Conservation (phyloP, 2,113 vertebrate genomes). For the Dromas ardeola region DNA sequence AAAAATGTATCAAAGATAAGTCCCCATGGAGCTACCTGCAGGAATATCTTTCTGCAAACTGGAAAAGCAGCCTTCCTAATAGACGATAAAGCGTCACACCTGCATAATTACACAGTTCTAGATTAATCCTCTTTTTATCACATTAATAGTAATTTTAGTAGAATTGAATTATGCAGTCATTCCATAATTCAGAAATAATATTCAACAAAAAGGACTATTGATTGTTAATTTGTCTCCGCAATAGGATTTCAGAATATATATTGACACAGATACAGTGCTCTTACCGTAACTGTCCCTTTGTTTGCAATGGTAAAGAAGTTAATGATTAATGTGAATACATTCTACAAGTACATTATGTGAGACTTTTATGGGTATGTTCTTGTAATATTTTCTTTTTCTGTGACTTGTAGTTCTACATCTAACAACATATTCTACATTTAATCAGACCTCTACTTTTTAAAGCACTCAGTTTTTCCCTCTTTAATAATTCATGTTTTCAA, state of each 20-base stretch:
- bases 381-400: neutral
- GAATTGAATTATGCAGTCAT: neutral
- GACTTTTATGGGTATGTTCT: neutral
- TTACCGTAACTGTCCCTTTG: neutral
- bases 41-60: neutral
- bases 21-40: neutral
- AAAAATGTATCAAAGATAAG: neutral
- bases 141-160: neutral
- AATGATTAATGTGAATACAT: neutral
- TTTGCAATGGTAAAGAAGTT: neutral
- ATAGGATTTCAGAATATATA: neutral
- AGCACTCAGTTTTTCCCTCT: neutral
- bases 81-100: neutral
- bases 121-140: neutral
- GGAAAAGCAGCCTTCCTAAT: neutral
- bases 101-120: neutral
- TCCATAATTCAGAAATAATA: neutral
- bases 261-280: neutral
- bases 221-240: neutral
- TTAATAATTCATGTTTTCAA: slow-evolving; percentile 39
- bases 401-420: neutral
- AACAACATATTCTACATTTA: neutral
- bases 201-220: neutral
- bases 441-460: neutral
- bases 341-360: neutral